Evolutionary conservation across 2,113 vertebrate species (phyloP), one percentile per base, ranked within the genome.

Genomic region (Ciconia stormi): DNA sequence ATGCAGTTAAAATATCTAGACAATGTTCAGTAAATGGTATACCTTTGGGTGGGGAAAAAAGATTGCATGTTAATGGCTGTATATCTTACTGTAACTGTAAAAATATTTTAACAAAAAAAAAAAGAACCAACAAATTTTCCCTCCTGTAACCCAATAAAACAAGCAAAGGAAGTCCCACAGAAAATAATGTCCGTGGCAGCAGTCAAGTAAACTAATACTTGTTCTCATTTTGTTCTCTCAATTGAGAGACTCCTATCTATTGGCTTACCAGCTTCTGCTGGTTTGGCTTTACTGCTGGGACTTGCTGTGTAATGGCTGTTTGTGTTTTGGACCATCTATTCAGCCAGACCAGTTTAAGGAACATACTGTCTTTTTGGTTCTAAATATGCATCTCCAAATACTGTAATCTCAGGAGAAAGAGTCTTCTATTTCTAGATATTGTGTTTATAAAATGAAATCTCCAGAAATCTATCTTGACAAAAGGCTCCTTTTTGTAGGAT

Each of bases 1-100:
- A 95, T 94, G 87, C 91, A 92, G 82, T 90, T 95, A 65, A 95
- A 95, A 69, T 97, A 88, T 30, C 79, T 95, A 93, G 90, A 58
- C 74, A 73, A 20, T 69, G 38, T 87, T 91, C 92, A 84, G 56
- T 92, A 69, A 87, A 76, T 71, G 52, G 25, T 84, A 92, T 93
- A 58, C 67, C 79, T 88, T 82, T 56, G 50, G 55, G 65, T 86
- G 65, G n/a, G 58, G 40, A 80, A 91, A 63, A 90, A 93, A 77
- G 72, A 70, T 92, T 89, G 91, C 91, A 95, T 95, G 94, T 91
- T 89, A 82, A 85, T 85, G 89, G 53, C 93, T 95, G 36, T 94
- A 10, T 97, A 80, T 89, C 74, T 95, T 93, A 79, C 81, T 93
- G 36, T 89, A 82, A 89, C 66, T 58, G 55, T 62, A 55, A 94